A percentile compares a stretch with the other conserved stretches of the same genome.
These are phyloP conservation scores for Alethe diademata DNA, from an alignment of 2,113 vertebrate species.

Conservation along the genomic window DNA sequence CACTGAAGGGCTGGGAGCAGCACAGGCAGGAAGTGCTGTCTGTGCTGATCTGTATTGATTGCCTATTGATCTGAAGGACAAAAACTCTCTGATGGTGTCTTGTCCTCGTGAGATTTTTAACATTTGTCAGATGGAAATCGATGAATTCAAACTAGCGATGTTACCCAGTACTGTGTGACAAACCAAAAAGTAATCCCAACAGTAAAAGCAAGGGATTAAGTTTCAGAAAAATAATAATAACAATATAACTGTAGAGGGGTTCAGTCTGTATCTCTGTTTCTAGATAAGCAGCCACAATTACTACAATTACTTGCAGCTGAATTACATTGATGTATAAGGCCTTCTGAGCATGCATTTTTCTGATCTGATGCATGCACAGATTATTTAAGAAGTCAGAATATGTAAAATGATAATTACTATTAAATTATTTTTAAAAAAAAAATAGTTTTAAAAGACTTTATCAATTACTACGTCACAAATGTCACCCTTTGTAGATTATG, in stretches of 20 bases:
- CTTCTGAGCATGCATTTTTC: background rate
- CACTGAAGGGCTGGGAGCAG: background rate
- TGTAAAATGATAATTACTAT: background rate
- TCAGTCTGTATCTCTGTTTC: background rate
- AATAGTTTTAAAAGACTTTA: background rate
- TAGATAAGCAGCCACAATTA: background rate
- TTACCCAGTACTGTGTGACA: background rate
- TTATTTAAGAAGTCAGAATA: background rate
- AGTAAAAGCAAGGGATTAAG: background rate
- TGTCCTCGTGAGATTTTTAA: background rate
- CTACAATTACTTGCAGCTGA: background rate
- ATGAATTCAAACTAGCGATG: background rate
- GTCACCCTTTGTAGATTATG: background rate
- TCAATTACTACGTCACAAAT: background rate
- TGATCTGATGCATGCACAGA: background rate
- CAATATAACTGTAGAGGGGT: background rate
- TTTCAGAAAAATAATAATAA: background rate
- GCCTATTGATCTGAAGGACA: background rate
- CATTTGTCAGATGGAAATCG: background rate
- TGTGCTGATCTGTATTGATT: background rate
- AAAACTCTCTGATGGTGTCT: background rate
- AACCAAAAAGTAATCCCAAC: background rate
- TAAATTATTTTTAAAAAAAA: accelerated
- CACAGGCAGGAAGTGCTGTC: background rate
- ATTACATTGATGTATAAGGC: background rate